Base-by-base conservation (phyloP, 2,888 invertebrate species). In the Epicampocera succincta region DNA sequence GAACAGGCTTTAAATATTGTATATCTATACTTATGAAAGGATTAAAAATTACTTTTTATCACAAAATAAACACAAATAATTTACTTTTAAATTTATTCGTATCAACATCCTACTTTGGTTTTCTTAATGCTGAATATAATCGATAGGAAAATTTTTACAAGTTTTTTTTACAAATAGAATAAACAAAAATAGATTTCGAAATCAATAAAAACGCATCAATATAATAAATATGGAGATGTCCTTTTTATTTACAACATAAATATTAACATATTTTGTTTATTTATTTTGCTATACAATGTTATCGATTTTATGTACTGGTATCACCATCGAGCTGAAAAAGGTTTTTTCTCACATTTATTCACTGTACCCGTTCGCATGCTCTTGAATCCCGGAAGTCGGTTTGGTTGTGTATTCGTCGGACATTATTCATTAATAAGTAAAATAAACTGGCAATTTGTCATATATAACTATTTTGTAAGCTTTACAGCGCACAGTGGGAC, bases 401-500 rank as follows among this genome's bases (percentile, higher is more conserved):
- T 58, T 25, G 25, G 2, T 48, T 61, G 19, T 44, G 19, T 44
- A 50, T 60, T n/a, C 38, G 21, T 33, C 38, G 61, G 69, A 76
- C 69, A 61, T 69, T 54, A 33, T 76, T 76, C 29, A 56, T 54
- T 69, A 44, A 54, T 40, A 69, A 54, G 48, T 63, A 63, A 71
- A 63, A 63, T 63, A 56, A 25, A 56, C 63, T 61, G 63, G 19
- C 40, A 71, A 77, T 77, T 77, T 77, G 71, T 71, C 63, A 71
- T 40, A 48, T 48, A 69, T 63, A 71, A 56, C 61, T 77, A 54
- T 50, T 77, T 58, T 48, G 46, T 74, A 54, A 54, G 56, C 48
- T 46, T n/a, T 13, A 40, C 11, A 40, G 6, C 13, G 25, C 65
- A 25, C 25, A 25, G 5, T 25, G 25, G 25, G 25, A 3, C 25